A percentile compares a stretch with the other conserved stretches of the same genome.
phyloP scores from a whole-genome alignment of 2,888 invertebrate genomes.

The Cryptophagus acutangulus region DNA sequence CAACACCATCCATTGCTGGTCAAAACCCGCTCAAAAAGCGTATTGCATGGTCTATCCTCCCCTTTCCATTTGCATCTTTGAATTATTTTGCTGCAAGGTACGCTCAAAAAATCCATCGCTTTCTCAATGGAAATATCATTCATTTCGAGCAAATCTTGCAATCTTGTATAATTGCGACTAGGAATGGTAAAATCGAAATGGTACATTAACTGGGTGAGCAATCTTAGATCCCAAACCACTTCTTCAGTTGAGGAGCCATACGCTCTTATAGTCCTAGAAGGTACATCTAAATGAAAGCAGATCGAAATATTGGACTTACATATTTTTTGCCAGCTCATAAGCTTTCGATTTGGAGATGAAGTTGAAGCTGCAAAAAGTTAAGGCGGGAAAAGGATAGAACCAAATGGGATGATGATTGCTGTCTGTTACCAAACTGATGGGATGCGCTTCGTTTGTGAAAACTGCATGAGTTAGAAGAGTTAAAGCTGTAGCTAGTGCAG shows the following conservation, averaged over 20 bases:
- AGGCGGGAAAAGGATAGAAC: slow-evolving; percentile 62
- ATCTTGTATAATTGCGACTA: too few relatives aligned
- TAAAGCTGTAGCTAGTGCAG: slow-evolving; percentile 53
- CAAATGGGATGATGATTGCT: slow-evolving; percentile 59
- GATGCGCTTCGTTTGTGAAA: slow-evolving; percentile 28
- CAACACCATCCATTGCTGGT: slow-evolving; percentile 54
- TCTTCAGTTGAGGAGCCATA: slow-evolving; percentile 7
- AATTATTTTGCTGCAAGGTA: slow-evolving; percentile 33
- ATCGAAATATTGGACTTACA: slow-evolving; percentile 48
- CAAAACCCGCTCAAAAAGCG: slow-evolving; percentile 35
- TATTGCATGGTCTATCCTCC: slow-evolving; percentile 33
- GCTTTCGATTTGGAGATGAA: slow-evolving; percentile 53
- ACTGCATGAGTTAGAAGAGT: slow-evolving; percentile 58
- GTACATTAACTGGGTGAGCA: slow-evolving; percentile 18
- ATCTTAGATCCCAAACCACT: slow-evolving; percentile 15
- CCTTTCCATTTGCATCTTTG: slow-evolving; percentile 40
- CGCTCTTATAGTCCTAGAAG: slow-evolving; percentile 10
- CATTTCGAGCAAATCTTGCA: slow-evolving; percentile 25
- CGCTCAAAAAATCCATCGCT: slow-evolving; percentile 22
- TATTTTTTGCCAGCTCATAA: slow-evolving; percentile 44
- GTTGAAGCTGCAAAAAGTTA: slow-evolving; percentile 61
- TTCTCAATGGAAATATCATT: slow-evolving; percentile 23
- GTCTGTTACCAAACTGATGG: slow-evolving; percentile 34
- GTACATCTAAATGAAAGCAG: slow-evolving; percentile 3
- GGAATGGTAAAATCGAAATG: slow-evolving; percentile 15